A percentile compares a stretch with the other conserved stretches of the same genome.
Evolutionary conservation across 2,888 invertebrate genomes (phyloP).

Genomic region (Anorthoa munda): DNA sequence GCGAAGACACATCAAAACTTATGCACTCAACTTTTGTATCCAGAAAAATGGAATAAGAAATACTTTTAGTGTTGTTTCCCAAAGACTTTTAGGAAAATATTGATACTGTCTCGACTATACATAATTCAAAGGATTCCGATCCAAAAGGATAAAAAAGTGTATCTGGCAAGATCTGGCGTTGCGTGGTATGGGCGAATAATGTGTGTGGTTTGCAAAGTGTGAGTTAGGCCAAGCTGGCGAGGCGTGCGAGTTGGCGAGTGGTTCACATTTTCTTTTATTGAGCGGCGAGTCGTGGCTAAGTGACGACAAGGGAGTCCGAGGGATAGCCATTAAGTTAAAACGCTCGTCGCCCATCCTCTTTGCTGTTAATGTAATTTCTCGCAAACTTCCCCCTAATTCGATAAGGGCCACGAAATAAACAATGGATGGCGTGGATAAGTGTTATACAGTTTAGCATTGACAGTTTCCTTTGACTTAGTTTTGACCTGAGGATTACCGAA

Average conservation of each 20-base stretch:
- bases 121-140: constrained; percentile 60
- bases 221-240: constrained; percentile 5
- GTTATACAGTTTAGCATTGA: constrained; percentile 67
- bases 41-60: constrained; percentile 49
- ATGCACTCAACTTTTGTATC: constrained; percentile 53
- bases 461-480: constrained; percentile 63
- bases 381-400: constrained; percentile 80
- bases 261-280: constrained; percentile 72
- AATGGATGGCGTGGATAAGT: constrained; percentile 69
- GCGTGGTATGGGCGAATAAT: constrained; percentile 30
- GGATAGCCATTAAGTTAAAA: constrained; percentile 79
- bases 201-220: constrained; percentile 55
- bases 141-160: constrained; percentile 51
- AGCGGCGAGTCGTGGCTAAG: constrained; percentile 71
- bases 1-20: constrained; percentile 34
- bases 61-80: constrained; percentile 54
- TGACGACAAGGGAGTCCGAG: constrained; percentile 76
- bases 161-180: constrained; percentile 47
- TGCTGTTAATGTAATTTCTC: constrained; percentile 81
- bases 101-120: constrained; percentile 55
- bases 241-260: constrained; percentile 37
- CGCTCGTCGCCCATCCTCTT: constrained; percentile 76
- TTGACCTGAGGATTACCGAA: constrained; percentile 46
- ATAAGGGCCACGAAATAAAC: constrained; percentile 78
- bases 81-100: constrained; percentile 59